Conservation (phyloP, 2,113 vertebrate species). For the Burhinus oedicnemus region DNA sequence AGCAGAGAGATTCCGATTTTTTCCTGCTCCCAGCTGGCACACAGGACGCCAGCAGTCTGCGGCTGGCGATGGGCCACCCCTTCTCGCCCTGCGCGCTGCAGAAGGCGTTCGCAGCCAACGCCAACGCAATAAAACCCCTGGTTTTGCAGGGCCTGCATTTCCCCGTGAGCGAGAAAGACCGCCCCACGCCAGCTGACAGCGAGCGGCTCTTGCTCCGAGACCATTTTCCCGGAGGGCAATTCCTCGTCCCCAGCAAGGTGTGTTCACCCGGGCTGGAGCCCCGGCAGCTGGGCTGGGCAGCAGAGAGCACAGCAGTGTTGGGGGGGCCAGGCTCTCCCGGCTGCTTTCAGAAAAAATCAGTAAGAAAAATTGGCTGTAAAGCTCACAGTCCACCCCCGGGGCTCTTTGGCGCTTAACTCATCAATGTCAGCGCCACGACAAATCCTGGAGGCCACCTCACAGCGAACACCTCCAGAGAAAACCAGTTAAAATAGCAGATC, state of each 20-base stretch:
- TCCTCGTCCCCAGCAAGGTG: neutral
- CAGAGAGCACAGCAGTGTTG: neutral
- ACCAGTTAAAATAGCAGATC: neutral
- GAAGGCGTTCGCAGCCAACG: neutral
- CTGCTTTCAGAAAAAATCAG: neutral
- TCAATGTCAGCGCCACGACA: neutral
- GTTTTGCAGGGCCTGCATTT: neutral
- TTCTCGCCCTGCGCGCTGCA: neutral
- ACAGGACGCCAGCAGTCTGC: neutral
- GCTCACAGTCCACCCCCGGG: neutral
- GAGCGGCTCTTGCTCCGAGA: neutral
- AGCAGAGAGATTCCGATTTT: neutral
- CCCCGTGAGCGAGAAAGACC: neutral
- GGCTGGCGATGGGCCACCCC: neutral
- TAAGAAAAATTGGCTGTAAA: too few relatives aligned
- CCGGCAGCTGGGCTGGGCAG: neutral
- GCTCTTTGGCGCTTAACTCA: neutral
- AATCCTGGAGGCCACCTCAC: neutral
- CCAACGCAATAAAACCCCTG: neutral
- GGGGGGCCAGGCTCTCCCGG: neutral
- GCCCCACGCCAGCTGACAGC: neutral
- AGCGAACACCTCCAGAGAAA: neutral
- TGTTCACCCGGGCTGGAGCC: neutral
- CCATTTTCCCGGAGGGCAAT: rapidly evolving
- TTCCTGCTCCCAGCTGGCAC: neutral